A percentile compares a stretch with the other conserved stretches of the same genome.
phyloP scores from a whole-genome alignment of 2,797 vertebrate genomes.

The Poeciliopsis infans region DNA sequence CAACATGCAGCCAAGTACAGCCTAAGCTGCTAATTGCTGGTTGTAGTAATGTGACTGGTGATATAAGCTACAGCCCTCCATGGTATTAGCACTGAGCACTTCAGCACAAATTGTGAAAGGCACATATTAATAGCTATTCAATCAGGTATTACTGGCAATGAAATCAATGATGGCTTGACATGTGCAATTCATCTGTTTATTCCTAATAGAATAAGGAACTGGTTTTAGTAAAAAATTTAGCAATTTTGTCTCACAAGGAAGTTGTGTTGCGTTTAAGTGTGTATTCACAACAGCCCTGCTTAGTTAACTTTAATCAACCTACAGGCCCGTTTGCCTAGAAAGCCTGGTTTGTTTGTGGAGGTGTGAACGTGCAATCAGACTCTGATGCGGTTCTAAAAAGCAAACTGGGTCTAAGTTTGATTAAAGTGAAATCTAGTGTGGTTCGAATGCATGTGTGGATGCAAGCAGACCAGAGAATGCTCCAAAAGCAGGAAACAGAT shows the following conservation, averaged over 20 bases:
- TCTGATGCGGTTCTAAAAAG: no score
- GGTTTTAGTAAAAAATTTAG: not conserved
- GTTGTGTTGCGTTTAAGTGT: not conserved
- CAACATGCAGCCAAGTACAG: constrained; percentile 75
- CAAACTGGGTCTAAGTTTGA: no score
- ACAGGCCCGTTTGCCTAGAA: no score
- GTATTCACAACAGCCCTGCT: no score
- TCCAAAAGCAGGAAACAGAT: no score
- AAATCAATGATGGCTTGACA: constrained; percentile 16
- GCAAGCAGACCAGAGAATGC: no score
- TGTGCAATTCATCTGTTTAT: not conserved
- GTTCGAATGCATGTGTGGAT: no score
- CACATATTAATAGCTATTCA: constrained; percentile 24
- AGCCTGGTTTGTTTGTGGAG: no score
- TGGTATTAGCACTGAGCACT: constrained; percentile 45
- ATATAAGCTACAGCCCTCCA: constrained; percentile 56
- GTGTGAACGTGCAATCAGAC: no score
- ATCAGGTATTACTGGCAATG: constrained; percentile 21
- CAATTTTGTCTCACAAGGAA: not conserved
- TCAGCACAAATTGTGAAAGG: constrained; percentile 19
- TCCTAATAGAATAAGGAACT: constrained; percentile 1
- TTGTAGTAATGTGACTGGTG: constrained; percentile 68
- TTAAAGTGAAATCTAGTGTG: no score
- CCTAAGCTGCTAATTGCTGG: constrained; percentile 78
- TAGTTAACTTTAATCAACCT: no score